Evolutionary conservation across 2,888 invertebrate species (phyloP).

Genomic region (Orthosia gracilis): DNA sequence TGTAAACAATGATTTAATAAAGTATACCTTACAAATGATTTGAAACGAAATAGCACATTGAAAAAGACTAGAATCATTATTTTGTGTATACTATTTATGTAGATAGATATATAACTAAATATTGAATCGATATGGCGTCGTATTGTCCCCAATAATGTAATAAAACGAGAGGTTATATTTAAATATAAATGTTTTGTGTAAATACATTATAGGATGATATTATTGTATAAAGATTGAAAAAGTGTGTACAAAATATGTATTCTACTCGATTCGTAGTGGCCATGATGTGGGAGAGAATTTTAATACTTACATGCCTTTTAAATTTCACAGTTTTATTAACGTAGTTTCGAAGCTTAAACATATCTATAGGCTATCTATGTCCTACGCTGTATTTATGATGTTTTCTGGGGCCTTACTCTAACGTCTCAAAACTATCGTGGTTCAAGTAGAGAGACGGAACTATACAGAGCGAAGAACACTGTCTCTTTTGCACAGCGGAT

Average conservation of each 20-base stretch:
- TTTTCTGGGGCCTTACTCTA: background rate
- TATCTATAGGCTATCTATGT: constrained; percentile 45
- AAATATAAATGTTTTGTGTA: constrained; percentile 70
- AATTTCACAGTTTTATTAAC: constrained; percentile 63
- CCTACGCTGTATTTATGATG: constrained; percentile 14
- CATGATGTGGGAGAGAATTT: constrained; percentile 33
- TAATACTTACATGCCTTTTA: constrained; percentile 39
- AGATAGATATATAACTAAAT: constrained; percentile 62
- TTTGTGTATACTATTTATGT: constrained; percentile 81
- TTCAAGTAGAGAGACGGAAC: no score
- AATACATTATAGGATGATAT: constrained; percentile 55
- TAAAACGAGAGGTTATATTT: constrained; percentile 66
- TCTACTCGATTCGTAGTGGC: constrained; percentile 50
- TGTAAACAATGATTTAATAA: constrained; percentile 58
- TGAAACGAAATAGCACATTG: constrained; percentile 65
- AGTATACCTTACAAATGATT: constrained; percentile 54
- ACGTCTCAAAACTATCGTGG: no score
- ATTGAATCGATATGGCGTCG: constrained; percentile 62
- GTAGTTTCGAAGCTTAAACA: constrained; percentile 31
- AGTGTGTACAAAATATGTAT: constrained; percentile 65
- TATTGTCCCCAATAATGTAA: constrained; percentile 60
- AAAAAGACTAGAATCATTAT: constrained; percentile 76
- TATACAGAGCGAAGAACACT: no score
- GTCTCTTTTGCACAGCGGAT: no score
- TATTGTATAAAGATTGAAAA: constrained; percentile 51